Evolutionary conservation across 2,888 invertebrate genomes (phyloP).

Genomic region (Orthonychiurus folsomi): DNA sequence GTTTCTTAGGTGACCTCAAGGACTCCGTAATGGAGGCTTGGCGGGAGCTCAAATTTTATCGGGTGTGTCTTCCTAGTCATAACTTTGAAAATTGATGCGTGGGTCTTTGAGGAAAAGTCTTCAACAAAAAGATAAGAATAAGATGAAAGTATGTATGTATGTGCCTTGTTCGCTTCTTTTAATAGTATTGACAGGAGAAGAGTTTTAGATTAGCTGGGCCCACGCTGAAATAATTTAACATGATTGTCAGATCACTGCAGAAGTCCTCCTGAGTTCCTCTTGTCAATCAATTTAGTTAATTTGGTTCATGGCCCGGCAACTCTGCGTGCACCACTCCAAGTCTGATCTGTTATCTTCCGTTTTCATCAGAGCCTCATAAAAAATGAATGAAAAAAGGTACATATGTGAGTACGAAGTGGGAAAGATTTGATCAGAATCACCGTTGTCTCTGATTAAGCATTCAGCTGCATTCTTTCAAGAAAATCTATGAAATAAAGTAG

Average conservation of each 20-base stretch:
- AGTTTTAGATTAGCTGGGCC: constrained; percentile 18
- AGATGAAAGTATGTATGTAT: constrained; percentile 18
- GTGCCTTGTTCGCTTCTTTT: not conserved
- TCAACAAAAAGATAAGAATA: constrained; percentile 18
- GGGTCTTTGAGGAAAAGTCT: constrained; percentile 26
- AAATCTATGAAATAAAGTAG: not conserved
- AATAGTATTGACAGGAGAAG: not conserved
- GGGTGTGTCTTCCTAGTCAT: constrained; percentile 34
- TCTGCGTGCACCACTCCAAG: not conserved
- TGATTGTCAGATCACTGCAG: not conserved
- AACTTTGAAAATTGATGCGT: constrained; percentile 33
- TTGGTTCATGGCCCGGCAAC: not conserved
- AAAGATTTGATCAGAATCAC: too few species aligned
- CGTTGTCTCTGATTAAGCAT: too few species aligned
- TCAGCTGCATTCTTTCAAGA: too few species aligned
- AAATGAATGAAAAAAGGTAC: too few species aligned
- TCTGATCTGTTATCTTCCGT: too few species aligned
- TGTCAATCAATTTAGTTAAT: constrained; percentile 1
- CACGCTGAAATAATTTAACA: constrained; percentile 31
- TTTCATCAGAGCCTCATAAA: too few species aligned
- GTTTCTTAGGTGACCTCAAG: constrained; percentile 21
- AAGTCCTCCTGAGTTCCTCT: not conserved
- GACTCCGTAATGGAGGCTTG: constrained; percentile 9
- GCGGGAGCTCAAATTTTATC: constrained; percentile 29
- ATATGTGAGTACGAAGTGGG: too few species aligned